Evolutionary conservation across 2,113 vertebrate species (phyloP).

Genomic region (Zosterops borbonicus): DNA sequence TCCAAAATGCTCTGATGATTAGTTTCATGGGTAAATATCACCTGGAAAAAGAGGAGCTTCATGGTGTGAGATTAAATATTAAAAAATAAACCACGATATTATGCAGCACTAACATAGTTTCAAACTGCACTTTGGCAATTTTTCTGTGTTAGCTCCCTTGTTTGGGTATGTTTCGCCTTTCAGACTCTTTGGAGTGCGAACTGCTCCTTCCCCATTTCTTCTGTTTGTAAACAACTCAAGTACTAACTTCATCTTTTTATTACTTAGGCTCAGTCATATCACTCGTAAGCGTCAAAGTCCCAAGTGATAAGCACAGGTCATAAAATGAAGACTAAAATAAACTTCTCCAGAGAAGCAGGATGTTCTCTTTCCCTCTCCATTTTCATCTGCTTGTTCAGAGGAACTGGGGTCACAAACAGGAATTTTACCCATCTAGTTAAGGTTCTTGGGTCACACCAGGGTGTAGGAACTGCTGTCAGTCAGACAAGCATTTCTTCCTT

Average conservation of each 20-base stretch:
- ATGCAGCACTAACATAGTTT: neutral
- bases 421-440: neutral
- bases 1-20: neutral
- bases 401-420: neutral
- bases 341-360: neutral
- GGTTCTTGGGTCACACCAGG: neutral
- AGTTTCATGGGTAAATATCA: neutral
- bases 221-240: neutral
- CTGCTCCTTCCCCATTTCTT: neutral
- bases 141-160: neutral
- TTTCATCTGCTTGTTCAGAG: neutral
- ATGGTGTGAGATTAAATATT: neutral
- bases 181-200: neutral
- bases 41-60: neutral
- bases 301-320: rapidly evolving
- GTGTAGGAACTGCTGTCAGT: neutral
- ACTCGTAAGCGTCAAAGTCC: neutral
- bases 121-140: neutral
- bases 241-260: neutral
- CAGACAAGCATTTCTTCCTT: neutral
- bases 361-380: neutral
- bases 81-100: neutral
- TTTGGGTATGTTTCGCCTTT: neutral
- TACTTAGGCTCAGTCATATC: neutral
- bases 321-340: conserved; percentile 4